phyloP scores from a whole-genome alignment of 2,797 vertebrate species.

The Acrossocheilus wenchowensis region DNA sequence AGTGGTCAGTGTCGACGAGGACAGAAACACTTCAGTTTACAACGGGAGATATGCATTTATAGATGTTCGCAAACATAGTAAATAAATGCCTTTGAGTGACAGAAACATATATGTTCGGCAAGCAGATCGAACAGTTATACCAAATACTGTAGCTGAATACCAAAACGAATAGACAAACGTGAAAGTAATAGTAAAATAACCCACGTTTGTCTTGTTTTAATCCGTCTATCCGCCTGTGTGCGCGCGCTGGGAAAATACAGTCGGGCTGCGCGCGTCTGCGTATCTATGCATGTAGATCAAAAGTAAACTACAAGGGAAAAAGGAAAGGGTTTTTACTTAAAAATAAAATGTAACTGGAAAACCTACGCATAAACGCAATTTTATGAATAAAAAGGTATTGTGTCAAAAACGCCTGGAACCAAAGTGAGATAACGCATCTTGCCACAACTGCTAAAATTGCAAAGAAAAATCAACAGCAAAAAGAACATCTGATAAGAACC shows the following conservation, averaged over 20 bases:
- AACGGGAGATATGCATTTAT: constrained; percentile 26
- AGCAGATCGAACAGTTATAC: constrained; percentile 21
- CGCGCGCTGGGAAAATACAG: constrained; percentile 57
- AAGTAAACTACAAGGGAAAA: constrained; percentile 65
- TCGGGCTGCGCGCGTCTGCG: constrained; percentile 68
- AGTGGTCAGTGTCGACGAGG: constrained; percentile 15
- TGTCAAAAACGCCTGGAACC: constrained; percentile 67
- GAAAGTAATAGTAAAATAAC: constrained; percentile 59
- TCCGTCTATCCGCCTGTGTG: constrained; percentile 68
- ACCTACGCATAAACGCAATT: not conserved
- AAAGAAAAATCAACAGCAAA: constrained; percentile 57
- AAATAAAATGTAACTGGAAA: constrained; percentile 8
- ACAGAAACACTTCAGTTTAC: constrained; percentile 7
- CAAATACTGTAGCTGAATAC: constrained; percentile 46
- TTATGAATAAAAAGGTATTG: constrained; percentile 56
- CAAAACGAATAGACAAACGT: constrained; percentile 57
- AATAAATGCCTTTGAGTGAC: constrained; percentile 20
- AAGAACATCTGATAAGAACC: constrained; percentile 23
- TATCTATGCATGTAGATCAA: constrained; percentile 77
- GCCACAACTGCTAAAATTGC: constrained; percentile 65
- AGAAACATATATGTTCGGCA: constrained; percentile 27
- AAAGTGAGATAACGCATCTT: constrained; percentile 66
- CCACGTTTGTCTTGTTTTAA: constrained; percentile 61
- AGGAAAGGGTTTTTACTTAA: constrained; percentile 36
- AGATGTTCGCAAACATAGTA: not conserved